Evolutionary conservation across 2,113 vertebrate genomes (phyloP).

Genomic region (Narcine bancroftii): DNA sequence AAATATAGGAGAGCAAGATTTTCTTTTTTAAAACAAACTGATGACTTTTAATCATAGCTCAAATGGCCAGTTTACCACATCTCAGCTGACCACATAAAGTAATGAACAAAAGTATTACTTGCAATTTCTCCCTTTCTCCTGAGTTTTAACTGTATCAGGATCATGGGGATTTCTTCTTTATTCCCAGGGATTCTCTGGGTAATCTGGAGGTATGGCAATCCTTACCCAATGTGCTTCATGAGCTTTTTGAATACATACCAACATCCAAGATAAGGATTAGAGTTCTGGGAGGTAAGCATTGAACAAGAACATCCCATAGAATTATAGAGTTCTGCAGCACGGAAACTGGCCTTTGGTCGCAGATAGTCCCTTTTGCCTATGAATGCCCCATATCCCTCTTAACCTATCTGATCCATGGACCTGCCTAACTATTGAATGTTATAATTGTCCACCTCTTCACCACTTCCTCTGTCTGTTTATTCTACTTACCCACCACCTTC

Average conservation of each 20-base stretch:
- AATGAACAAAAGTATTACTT: not conserved
- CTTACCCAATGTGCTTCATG: not conserved
- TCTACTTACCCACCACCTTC: too few species aligned
- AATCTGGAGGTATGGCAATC: not conserved
- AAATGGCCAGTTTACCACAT: not conserved
- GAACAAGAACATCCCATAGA: not conserved
- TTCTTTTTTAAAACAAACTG: not conserved
- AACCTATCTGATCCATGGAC: too few species aligned
- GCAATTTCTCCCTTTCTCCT: not conserved
- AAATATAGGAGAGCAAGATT: not conserved
- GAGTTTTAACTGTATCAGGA: not conserved
- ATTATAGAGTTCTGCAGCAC: too few species aligned
- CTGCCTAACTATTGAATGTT: too few species aligned
- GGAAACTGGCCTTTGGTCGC: too few species aligned
- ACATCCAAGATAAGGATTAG: not conserved
- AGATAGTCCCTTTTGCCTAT: too few species aligned
- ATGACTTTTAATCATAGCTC: not conserved
- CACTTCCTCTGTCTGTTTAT: too few species aligned
- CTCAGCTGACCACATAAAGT: not conserved
- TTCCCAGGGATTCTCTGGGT: not conserved
- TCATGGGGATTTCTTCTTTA: not conserved
- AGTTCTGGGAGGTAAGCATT: not conserved
- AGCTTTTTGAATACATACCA: not conserved
- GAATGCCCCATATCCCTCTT: too few species aligned
- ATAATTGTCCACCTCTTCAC: too few species aligned